These are phyloP conservation scores for Drosophila aff. DNA, from an alignment of 1,140 invertebrate genomes.

Conservation along the genomic window DNA sequence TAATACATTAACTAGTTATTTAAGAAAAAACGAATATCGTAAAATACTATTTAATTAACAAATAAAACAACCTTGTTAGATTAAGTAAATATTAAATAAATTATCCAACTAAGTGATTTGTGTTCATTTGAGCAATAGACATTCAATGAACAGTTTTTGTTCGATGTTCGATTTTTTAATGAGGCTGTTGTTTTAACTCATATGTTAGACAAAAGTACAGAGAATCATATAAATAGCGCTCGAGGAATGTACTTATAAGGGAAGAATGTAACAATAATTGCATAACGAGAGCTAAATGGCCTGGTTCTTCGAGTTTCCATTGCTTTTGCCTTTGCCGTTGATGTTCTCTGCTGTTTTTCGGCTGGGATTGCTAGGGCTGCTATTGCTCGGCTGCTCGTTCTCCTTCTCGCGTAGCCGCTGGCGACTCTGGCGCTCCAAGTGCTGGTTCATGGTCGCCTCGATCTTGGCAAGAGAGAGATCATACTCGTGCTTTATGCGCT, in stretches of 20 bases:
- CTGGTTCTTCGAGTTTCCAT: not conserved
- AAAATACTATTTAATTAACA: not conserved
- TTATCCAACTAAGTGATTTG: not conserved
- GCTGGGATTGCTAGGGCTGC: conserved; percentile 13
- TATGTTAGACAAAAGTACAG: not conserved
- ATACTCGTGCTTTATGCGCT: conserved; percentile 78
- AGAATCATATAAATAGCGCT: too few species aligned
- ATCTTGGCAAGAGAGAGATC: conserved; percentile 71
- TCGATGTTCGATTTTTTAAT: not conserved
- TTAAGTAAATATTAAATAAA: not conserved
- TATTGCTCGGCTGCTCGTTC: conserved; percentile 61
- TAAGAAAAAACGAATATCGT: not conserved
- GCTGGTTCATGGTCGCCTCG: conserved; percentile 67
- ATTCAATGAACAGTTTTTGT: not conserved
- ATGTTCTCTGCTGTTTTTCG: conserved; percentile 1
- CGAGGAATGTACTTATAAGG: conserved; percentile 10
- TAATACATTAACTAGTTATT: not conserved
- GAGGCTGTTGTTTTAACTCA: not conserved
- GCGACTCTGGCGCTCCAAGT: conserved; percentile 54
- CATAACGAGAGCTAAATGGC: conserved; percentile 3
- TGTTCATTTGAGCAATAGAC: not conserved
- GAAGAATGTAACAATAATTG: conserved; percentile 15
- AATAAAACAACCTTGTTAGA: not conserved
- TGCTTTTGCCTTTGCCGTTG: conserved; percentile 1
- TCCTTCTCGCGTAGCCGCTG: conserved; percentile 58